Evolutionary conservation across 2,113 vertebrate species (phyloP).

Genomic region (Pagrus major): DNA sequence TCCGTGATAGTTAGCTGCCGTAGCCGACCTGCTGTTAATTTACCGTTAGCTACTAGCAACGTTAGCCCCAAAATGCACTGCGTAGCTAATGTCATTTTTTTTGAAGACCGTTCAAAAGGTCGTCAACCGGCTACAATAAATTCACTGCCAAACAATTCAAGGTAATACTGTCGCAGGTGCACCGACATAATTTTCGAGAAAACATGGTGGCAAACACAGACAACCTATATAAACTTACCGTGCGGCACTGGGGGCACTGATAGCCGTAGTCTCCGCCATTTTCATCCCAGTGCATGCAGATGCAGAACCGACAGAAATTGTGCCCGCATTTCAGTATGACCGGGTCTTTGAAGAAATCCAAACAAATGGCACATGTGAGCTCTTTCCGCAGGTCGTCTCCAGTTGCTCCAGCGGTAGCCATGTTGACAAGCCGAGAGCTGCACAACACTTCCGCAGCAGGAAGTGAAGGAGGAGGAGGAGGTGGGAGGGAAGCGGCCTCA

Average conservation of each 20-base stretch:
- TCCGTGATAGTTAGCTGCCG: too few species aligned
- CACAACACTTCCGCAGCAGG: slow-evolving; percentile 30
- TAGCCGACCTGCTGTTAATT: neutral
- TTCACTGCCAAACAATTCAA: accelerated
- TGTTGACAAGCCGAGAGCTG: slow-evolving; percentile 56
- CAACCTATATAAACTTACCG: slow-evolving; percentile 66
- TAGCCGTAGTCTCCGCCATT: slow-evolving; percentile 86
- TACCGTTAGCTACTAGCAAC: slow-evolving; percentile 19
- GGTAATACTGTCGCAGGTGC: neutral
- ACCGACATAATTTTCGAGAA: too few species aligned
- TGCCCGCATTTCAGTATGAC: slow-evolving; percentile 87
- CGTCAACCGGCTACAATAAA: neutral
- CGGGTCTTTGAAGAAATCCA: slow-evolving; percentile 84
- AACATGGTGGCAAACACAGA: neutral
- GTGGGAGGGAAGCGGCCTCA: neutral
- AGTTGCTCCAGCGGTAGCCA: slow-evolving; percentile 79
- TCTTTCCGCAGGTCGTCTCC: slow-evolving; percentile 81
- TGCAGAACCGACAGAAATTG: slow-evolving; percentile 85
- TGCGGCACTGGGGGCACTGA: slow-evolving; percentile 85
- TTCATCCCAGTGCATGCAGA: slow-evolving; percentile 86
- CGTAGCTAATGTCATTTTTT: slow-evolving; percentile 15
- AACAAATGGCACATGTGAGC: slow-evolving; percentile 84
- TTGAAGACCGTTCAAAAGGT: neutral
- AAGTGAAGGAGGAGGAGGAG: slow-evolving; percentile 39
- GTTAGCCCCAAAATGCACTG: neutral